Base-by-base conservation (phyloP, 2,113 vertebrate species). In the Tenrec ecaudatus region DNA sequence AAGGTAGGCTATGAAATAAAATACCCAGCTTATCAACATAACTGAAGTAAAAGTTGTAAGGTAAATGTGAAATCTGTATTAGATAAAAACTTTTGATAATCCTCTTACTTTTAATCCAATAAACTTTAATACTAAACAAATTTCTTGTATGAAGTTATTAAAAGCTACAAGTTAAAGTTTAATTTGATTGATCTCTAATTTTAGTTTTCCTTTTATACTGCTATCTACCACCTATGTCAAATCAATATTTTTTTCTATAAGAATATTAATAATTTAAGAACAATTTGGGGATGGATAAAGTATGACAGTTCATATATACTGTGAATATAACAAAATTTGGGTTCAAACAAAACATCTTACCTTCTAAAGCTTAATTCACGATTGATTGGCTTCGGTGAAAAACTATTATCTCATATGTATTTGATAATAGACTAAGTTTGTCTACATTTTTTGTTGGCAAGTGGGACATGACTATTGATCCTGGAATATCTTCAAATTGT, bases 181-280 rank as follows among this genome's bases (percentile, higher is more conserved):
- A 86, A 91, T 68, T 86, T 81, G 62, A 53, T 76, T 85, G n/a
- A 9, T 78, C 43, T 92, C 7, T 80, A 69, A 89, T 90, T 73
- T 93, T 78, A 86, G 6, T 71, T 95, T 94, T 58, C 47, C 80
- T 95, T 97, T 95, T 71, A 71, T 66, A 81, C 82, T 96, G 60
- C 85, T 62, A 88, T 71, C 9, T 36, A 91, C 76, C 82, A 58
- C 12, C 20, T 83, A 27, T 69, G 89, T 36, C 12, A 93, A 88
- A 58, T 64, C 27, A 69, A 75, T 81, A 15, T 14, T 89, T 73
- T 53, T 76, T 89, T 78, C 80, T 27, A 76, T 93, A 53, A 71
- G 81, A 43, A 92, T 40, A 91, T 58, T 15, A 62, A 3, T 69
- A 80, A 80, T 38, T 86, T 92, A 86, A 79, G 53, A 17, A 68